Base-by-base conservation (phyloP, 2,113 vertebrate genomes). In the Myocastor coypus region DNA sequence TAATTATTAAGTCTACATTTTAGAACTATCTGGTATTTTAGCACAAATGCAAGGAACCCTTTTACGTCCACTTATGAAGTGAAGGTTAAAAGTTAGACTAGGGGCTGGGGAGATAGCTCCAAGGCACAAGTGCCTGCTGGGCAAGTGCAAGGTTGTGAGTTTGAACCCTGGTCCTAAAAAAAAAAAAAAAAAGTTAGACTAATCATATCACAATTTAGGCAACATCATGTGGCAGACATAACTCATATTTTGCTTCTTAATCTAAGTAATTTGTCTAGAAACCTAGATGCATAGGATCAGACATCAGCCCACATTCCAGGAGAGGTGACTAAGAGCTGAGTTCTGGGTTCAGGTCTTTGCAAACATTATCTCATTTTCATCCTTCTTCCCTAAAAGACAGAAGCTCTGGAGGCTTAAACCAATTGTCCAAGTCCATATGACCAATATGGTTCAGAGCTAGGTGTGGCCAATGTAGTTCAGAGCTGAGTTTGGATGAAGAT, bases 11-110 rank as follows among this genome's bases (percentile, higher is more conserved):
- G 55, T 34, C 14, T 78, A 42, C 19, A n/a, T 90, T 93, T 91
- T 59, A 87, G 81, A 68, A 73, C n/a, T 93, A 57, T 61, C 73
- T 28, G 24, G 28, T 82, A 68, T 88, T 95, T 93, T 83, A 92
- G 61, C 95, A 96, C 81, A 96, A 73, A 87, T 37, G 26, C 55
- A 84, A 95, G 91, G 32, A 93, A 50, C 7, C 89, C 37, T 83
- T 96, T 95, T 88, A 87, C 59, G 93, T 94, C 82, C 75, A 0
- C 40, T 89, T 93, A n/a, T 61, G 68, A 96, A 89, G 75, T 40
- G 37, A n/a, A 95, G 28, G 75, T n/a, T 50, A 80, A 61, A 81
- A 78, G 82, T 84, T 89, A 61, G 22, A 86, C n/a, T 95, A 59
- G n/a, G n/a, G n/a, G n/a, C n/a, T n/a, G n/a, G n/a, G n/a, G n/a